Evolutionary conservation across 2,888 invertebrate species (phyloP).

Genomic region (Chrysomela aeneicollis): DNA sequence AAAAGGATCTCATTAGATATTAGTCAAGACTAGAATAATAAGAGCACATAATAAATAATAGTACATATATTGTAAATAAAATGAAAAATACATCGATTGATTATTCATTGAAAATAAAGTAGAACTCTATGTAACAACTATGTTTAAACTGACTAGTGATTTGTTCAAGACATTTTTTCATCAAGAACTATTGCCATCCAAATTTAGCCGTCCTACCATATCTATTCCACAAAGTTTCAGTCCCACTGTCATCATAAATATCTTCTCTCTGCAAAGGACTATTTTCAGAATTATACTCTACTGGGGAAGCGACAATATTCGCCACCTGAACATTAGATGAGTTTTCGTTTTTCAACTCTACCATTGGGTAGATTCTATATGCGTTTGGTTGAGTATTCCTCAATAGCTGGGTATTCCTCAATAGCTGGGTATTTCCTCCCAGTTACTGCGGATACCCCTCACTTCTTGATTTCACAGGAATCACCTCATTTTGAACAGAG

Average conservation of each 20-base stretch:
- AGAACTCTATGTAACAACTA: too few species aligned
- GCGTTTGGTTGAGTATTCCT: slow-evolving; percentile 28
- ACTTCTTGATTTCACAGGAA: slow-evolving; percentile 3
- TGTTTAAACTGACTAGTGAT: slow-evolving; percentile 31
- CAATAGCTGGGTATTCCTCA: too few species aligned
- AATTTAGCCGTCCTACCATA: slow-evolving; percentile 33
- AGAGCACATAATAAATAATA: too few species aligned
- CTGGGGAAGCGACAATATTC: slow-evolving; percentile 15
- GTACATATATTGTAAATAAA: too few species aligned
- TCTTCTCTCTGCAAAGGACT: neutral
- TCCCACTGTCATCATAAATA: slow-evolving; percentile 19
- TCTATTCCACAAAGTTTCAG: slow-evolving; percentile 33
- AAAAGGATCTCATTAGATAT: too few species aligned
- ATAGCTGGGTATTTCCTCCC: neutral
- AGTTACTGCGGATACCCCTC: slow-evolving; percentile 5
- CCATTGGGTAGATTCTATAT: neutral
- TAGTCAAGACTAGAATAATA: too few species aligned
- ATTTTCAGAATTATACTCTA: neutral
- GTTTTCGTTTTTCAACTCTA: neutral
- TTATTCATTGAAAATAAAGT: too few species aligned
- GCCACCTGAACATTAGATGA: slow-evolving; percentile 23
- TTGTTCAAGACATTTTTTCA: neutral
- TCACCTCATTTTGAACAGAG: neutral
- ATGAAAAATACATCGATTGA: too few species aligned
- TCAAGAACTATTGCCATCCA: slow-evolving; percentile 10